A percentile compares a stretch with the other conserved stretches of the same genome.
Conservation (phyloP, 2,797 vertebrate genomes). For the Anableps anableps region DNA sequence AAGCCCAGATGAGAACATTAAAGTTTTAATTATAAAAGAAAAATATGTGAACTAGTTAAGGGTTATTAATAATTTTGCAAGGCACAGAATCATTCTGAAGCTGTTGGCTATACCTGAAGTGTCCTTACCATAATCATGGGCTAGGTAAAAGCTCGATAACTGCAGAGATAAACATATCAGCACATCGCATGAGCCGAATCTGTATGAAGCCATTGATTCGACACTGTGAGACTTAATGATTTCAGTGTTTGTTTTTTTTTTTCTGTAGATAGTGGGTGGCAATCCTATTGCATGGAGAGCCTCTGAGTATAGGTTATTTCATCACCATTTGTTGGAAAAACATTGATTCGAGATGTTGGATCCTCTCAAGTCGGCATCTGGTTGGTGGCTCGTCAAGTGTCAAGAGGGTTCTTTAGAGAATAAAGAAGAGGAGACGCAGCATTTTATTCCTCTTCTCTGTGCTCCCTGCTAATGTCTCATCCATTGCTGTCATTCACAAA, state of each 20-base stretch:
- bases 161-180: conserved; percentile 36
- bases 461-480: conserved; percentile 37
- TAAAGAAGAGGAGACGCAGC: conserved; percentile 35
- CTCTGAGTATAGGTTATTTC: conserved; percentile 59
- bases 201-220: conserved; percentile 54
- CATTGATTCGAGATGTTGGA: conserved; percentile 65
- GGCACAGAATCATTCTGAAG: conserved; percentile 2
- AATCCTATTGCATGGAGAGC: conserved; percentile 50
- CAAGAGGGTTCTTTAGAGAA: conserved; percentile 52
- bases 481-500: conserved; percentile 35
- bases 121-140: conserved; percentile 9
- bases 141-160: conserved; percentile 27
- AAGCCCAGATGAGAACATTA: background rate
- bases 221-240: conserved; percentile 60
- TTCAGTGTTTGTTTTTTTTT: conserved; percentile 56
- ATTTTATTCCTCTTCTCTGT: conserved; percentile 42
- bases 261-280: conserved; percentile 50
- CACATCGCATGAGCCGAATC: conserved; percentile 40
- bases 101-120: conserved; percentile 4
- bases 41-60: background rate
- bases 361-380: conserved; percentile 59
- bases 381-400: conserved; percentile 45
- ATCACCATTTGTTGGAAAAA: conserved; percentile 67
- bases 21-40: background rate
- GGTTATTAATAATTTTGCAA: conserved; percentile 20